Evolutionary conservation across 2,113 vertebrate genomes (phyloP), one percentile per base, ranked within the genome.

Genomic region (Prionailurus viverrinus): DNA sequence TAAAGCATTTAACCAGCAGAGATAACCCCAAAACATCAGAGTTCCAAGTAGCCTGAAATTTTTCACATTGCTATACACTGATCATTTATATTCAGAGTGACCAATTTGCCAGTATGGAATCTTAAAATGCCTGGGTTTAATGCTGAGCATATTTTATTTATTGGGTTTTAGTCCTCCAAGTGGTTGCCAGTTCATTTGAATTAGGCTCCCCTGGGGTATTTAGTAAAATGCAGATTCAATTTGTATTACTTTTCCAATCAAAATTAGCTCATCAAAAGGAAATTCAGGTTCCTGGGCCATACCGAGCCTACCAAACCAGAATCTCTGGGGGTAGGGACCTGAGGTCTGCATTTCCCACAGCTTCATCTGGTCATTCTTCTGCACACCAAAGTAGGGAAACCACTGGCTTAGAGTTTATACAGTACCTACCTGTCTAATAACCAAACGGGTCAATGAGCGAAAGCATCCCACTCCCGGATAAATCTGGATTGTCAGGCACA

Each of bases 151-250:
- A 79, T 76, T 94, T 92, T 96, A 86, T 39, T 94, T 79, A 81
- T 33, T 71, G 39, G 80, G 29, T 78, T 95, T 95, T 81, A 81
- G 25, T 92, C 90, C 65, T 94, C 73, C 19, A 74, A 2, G 8
- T 89, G 61, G 66, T 89, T 78, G 51, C 66, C 48, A 58, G 41
- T 89, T 68, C 48, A 89, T 53, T 41, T 69, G 61, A 96, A 79
- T 95, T 95, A 97, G 61, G 88, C 18, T 96, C 33, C 61, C 14
- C 31, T 87, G 5, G 4, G 33, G 7, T 89, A 48, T 68, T 88
- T 36, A 95, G 90, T 88, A 95, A 96, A 97, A 94, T 74, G 33
- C 80, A 58, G 89, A 84, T 65, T 95, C 29, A 92, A 69, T 66
- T 23, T 76, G 23, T 80, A 36, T 81, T 85, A 63, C 14, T 66